Conservation (phyloP, 2,113 vertebrate genomes). For the Bos taurus region ARS-UCD2.0 NC_037330.1:96890001-96890500, state of each 20-base stretch:
- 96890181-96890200: slow-evolving; percentile 64
- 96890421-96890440: slow-evolving; percentile 55
- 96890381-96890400: slow-evolving; percentile 1
- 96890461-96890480: slow-evolving; percentile 31
- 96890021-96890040: background rate
- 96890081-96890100: slow-evolving; percentile 38
- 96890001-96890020: background rate
- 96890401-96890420: slow-evolving; percentile 39
- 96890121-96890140: slow-evolving; percentile 85
- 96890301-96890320: slow-evolving; percentile 48
- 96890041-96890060: background rate
- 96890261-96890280: slow-evolving; percentile 59
- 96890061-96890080: background rate
- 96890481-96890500: slow-evolving; percentile 29
- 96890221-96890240: slow-evolving; percentile 60
- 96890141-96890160: slow-evolving; percentile 45
- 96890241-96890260: slow-evolving; percentile 53
- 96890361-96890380: slow-evolving; percentile 36
- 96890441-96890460: background rate
- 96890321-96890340: background rate
- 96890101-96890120: slow-evolving; percentile 83
- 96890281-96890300: slow-evolving; percentile 57
- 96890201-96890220: slow-evolving; percentile 69
- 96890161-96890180: slow-evolving; percentile 56
- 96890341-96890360: slow-evolving; percentile 60